Percentiles rank a stretch among this genome's conserved stretches.
Evolutionary conservation across 64 coral and sea anemone species (phyloP).

Genomic region (Stylophora pistillata): DNA sequence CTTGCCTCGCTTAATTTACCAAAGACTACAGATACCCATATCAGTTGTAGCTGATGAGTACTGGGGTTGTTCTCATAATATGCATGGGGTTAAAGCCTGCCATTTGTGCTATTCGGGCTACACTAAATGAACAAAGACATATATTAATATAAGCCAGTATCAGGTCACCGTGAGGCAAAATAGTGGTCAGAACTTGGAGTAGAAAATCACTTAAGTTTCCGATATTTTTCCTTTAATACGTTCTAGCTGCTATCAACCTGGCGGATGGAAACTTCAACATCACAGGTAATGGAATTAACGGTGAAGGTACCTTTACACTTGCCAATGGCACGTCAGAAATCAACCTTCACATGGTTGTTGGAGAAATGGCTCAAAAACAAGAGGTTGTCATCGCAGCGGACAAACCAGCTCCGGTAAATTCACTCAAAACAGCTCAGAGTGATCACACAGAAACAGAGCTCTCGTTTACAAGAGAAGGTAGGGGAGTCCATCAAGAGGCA

Average conservation of each 20-base stretch:
- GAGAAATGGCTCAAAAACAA: not conserved
- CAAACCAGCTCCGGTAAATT: not conserved
- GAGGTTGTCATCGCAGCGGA: not conserved
- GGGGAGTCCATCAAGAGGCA: not conserved
- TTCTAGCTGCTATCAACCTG: constrained; percentile 9
- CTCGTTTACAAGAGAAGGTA: constrained; percentile 24
- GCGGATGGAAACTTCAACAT: constrained; percentile 47
- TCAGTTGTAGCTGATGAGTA: too few relatives aligned
- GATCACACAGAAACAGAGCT: constrained; percentile 33
- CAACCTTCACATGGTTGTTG: constrained; percentile 34
- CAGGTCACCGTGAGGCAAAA: too few relatives aligned
- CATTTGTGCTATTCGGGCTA: too few relatives aligned
- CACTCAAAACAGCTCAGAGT: constrained; percentile 4
- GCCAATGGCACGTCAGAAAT: constrained; percentile 46
- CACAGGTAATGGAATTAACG: constrained; percentile 52
- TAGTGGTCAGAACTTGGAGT: too few relatives aligned
- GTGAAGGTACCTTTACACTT: constrained; percentile 48
- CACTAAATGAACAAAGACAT: too few relatives aligned
- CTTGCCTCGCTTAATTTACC: too few relatives aligned
- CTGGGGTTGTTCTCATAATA: too few relatives aligned
- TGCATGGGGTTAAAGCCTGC: too few relatives aligned
- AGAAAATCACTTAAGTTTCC: too few relatives aligned
- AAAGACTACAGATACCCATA: too few relatives aligned
- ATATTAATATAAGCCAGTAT: too few relatives aligned
- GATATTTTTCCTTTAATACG: too few relatives aligned